These are phyloP conservation scores for Stichopus chloronotus DNA, from an alignment of 35 echinoderm and acorn worm species.

Conservation along the genomic window DNA sequence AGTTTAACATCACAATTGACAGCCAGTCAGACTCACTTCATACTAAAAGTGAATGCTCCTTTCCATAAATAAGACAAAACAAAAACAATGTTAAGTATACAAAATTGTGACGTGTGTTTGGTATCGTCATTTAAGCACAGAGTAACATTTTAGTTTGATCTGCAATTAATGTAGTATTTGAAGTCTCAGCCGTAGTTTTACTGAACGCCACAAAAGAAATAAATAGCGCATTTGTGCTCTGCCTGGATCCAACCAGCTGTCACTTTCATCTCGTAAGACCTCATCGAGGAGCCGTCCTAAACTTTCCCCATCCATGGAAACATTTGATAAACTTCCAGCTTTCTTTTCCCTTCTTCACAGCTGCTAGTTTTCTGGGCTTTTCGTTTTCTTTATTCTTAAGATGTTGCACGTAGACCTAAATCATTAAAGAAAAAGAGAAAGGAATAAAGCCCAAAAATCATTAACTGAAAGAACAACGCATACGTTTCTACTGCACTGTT, in stretches of 20 bases:
- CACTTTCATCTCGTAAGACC: neutral
- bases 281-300: constrained; percentile 70
- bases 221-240: neutral
- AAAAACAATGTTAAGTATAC: too few relatives aligned
- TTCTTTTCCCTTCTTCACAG: constrained; percentile 81
- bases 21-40: too few relatives aligned
- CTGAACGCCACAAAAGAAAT: neutral
- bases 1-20: too few relatives aligned
- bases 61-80: too few relatives aligned
- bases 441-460: neutral
- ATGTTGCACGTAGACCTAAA: constrained; percentile 94
- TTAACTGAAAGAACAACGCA: neutral
- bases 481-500: neutral
- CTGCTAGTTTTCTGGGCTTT: constrained; percentile 68
- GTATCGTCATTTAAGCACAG: too few relatives aligned
- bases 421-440: neutral
- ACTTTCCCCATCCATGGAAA: constrained; percentile 97
- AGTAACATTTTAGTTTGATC: too few relatives aligned
- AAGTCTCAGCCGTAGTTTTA: too few relatives aligned
- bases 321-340: constrained; percentile 92
- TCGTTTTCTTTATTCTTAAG: constrained; percentile 92
- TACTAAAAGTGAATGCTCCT: too few relatives aligned
- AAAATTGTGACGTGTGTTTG: too few relatives aligned
- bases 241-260: neutral
- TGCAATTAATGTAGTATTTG: too few relatives aligned